Percentiles rank a stretch among this genome's conserved stretches.
Conservation (phyloP, 1,140 invertebrate genomes). For the Nixonia krombeini region DNA sequence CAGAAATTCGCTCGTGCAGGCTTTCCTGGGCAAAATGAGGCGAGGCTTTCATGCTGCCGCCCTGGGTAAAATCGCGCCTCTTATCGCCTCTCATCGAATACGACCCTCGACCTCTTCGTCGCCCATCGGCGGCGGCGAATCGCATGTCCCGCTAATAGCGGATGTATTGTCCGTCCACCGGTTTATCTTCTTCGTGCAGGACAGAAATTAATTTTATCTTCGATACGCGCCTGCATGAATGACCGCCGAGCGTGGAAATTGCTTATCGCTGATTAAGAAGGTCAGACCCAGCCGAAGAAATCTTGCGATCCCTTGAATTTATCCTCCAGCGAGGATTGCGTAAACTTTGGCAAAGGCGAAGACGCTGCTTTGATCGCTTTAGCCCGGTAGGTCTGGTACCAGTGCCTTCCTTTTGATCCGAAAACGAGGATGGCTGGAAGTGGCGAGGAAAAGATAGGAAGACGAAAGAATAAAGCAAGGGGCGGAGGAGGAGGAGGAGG, state of each 20-base stretch:
- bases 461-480: conserved; percentile 7
- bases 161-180: conserved; percentile 49
- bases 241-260: too few relatives aligned
- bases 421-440: too few relatives aligned
- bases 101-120: conserved; percentile 56
- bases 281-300: too few relatives aligned
- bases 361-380: too few relatives aligned
- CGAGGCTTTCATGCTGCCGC: conserved; percentile 59
- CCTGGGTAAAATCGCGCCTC: conserved; percentile 58
- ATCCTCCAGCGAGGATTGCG: too few relatives aligned
- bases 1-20: conserved; percentile 55
- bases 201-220: conserved; percentile 40
- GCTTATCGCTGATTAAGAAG: too few relatives aligned
- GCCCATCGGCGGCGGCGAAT: conserved; percentile 60
- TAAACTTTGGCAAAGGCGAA: too few relatives aligned
- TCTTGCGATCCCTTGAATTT: too few relatives aligned
- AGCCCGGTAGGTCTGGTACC: too few relatives aligned
- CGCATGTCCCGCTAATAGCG: conserved; percentile 49
- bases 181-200: conserved; percentile 22
- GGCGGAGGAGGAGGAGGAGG: conserved; percentile 13
- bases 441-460: too few relatives aligned
- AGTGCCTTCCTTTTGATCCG: too few relatives aligned
- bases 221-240: neutral
- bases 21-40: conserved; percentile 18
- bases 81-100: conserved; percentile 58